Percentiles rank a stretch among this genome's conserved stretches.
phyloP scores from a whole-genome alignment of 2,797 vertebrate genomes.

The Tolypeutes matacus region DNA sequence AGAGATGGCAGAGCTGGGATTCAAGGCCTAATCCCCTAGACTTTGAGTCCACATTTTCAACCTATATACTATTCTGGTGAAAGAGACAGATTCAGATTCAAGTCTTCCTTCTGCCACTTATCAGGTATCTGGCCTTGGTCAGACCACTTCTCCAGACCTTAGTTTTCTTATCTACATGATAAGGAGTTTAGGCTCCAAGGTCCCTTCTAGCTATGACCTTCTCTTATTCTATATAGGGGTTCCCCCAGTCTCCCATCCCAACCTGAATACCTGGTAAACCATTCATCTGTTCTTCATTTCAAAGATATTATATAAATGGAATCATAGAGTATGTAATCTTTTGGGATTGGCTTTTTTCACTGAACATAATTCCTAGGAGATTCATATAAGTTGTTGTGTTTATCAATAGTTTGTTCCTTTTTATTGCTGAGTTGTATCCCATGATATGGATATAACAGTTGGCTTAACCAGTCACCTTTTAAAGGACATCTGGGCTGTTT shows the following conservation, averaged over 20 bases:
- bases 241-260: background rate
- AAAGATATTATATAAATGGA: background rate
- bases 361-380: background rate
- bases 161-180: background rate
- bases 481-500: too few relatives aligned
- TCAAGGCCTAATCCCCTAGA: background rate
- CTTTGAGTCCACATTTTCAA: background rate
- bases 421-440: background rate
- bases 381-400: rapidly evolving
- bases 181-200: background rate
- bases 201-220: background rate
- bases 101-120: background rate
- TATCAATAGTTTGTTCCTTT: background rate
- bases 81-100: background rate
- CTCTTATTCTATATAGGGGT: rapidly evolving
- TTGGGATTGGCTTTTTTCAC: background rate
- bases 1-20: background rate
- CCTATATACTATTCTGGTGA: rapidly evolving
- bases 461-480: too few relatives aligned
- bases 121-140: background rate
- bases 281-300: background rate
- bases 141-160: background rate
- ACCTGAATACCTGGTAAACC: too few relatives aligned
- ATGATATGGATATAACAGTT: rapidly evolving
- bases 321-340: background rate